Evolutionary conservation across 2,888 invertebrate genomes (phyloP), one percentile per base, ranked within the genome.

Genomic region (Amiota communis): DNA sequence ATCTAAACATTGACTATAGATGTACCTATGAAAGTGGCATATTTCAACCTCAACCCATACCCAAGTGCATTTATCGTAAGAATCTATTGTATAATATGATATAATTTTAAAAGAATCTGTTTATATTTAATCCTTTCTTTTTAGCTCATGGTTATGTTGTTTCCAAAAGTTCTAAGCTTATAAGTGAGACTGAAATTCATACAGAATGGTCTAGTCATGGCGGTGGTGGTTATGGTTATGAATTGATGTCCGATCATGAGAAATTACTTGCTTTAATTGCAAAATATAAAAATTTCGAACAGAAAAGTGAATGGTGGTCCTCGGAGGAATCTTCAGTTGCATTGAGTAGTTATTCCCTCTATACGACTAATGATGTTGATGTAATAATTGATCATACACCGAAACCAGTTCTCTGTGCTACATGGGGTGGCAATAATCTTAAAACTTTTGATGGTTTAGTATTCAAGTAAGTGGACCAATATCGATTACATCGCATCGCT

Each of bases 361-460:
- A 90, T 67, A 77, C 79, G 73, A 82, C 80, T 46, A 79, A 77
- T n/a, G 85, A 86, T 12, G 67, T 87, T 11, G 81, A 87, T 78
- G 80, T 89, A 1, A 78, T 84, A 8, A 76, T 88, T 9, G 86
- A 88, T 76, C 85, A 79, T 20, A 79, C 86, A 8, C 93, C 94
- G 0, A 92, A 92, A 80, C 92, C 93, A 0, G 94, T 94, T 0
- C 91, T 92, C 12, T 97, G 97, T 82, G 92, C 94, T 72, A 93
- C 94, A 1, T 97, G 97, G 97, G 93, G 94, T 36, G 95, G 94
- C 49, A 91, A 92, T 15, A 96, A 96, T 89, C 94, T 94, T 81
- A 95, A 96, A 88, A 96, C 96, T 0, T 97, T 97, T 84, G 96
- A 97, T 89, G 96, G 96, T 9, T 92, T 92, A 81, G 92, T 96